Evolutionary conservation across 2,797 vertebrate genomes (phyloP).

Genomic region (Falco naumanni): DNA sequence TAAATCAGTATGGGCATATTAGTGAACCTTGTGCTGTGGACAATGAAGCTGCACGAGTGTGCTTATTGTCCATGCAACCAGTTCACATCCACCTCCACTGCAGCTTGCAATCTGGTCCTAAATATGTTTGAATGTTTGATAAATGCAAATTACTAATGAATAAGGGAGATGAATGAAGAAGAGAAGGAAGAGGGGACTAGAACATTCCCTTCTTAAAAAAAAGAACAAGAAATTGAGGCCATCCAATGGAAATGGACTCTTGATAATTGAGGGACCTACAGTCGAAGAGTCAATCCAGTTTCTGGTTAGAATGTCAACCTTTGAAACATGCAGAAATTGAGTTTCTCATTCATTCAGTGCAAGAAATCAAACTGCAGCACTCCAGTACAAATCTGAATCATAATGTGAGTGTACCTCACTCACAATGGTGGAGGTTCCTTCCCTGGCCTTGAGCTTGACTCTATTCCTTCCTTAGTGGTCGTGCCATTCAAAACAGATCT

Average conservation of each 20-base stretch:
- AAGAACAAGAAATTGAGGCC: neutral
- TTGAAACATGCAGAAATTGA: neutral
- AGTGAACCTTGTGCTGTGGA: neutral
- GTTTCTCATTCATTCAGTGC: neutral
- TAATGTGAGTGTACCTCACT: neutral
- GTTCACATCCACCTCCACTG: neutral
- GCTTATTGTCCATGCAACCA: neutral
- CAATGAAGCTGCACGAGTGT: neutral
- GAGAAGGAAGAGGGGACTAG: neutral
- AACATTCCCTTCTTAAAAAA: neutral
- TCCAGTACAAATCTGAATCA: neutral
- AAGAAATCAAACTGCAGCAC: neutral
- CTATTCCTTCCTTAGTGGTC: neutral
- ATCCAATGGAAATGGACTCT: neutral
- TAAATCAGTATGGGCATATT: neutral
- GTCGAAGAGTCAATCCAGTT: neutral
- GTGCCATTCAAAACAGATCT: neutral
- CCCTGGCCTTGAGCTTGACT: too few relatives aligned
- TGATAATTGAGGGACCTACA: neutral
- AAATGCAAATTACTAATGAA: neutral
- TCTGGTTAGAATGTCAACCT: neutral
- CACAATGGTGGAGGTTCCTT: neutral
- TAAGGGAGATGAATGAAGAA: neutral
- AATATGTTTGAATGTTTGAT: neutral
- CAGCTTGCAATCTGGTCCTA: neutral